Percentiles rank a stretch among this genome's conserved stretches.
These are phyloP conservation scores for Leptinotarsa tumamoca DNA, from an alignment of 2,888 invertebrate species.

Conservation along the genomic window DNA sequence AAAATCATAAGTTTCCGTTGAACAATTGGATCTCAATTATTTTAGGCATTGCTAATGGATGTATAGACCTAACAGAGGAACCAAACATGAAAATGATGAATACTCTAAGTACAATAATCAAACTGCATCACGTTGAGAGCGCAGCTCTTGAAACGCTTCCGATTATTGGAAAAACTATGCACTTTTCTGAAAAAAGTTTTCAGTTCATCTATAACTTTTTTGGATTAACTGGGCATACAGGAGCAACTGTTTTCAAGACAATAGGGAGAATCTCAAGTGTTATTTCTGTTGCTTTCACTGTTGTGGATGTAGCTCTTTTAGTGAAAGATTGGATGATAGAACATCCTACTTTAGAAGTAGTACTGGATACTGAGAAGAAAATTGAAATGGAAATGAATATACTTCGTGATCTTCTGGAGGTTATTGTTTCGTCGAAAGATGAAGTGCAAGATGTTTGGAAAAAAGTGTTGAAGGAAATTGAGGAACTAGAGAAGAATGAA, in stretches of 20 bases:
- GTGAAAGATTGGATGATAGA: slow-evolving; percentile 50
- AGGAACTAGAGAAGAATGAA: slow-evolving; percentile 45
- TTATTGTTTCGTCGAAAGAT: slow-evolving; percentile 44
- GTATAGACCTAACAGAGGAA: slow-evolving; percentile 51
- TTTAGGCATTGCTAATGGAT: slow-evolving; percentile 48
- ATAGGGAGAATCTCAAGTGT: slow-evolving; percentile 47
- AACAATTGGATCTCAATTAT: too few relatives aligned
- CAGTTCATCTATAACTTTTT: slow-evolving; percentile 50
- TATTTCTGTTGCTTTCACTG: slow-evolving; percentile 48
- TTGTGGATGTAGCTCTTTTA: slow-evolving; percentile 49
- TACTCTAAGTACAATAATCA: slow-evolving; percentile 46
- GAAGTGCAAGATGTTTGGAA: slow-evolving; percentile 40
- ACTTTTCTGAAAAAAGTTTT: slow-evolving; percentile 51
- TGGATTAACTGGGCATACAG: slow-evolving; percentile 46
- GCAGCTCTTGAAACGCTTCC: slow-evolving; percentile 47
- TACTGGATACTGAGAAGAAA: slow-evolving; percentile 44
- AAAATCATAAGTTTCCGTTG: too few relatives aligned
- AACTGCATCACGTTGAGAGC: slow-evolving; percentile 48
- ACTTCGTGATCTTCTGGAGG: slow-evolving; percentile 43
- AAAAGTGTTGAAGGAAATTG: slow-evolving; percentile 44
- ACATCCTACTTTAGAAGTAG: slow-evolving; percentile 50
- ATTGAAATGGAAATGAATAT: slow-evolving; percentile 45
- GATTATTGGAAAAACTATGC: slow-evolving; percentile 49
- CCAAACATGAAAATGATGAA: slow-evolving; percentile 47
- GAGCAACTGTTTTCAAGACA: slow-evolving; percentile 36